phyloP scores from a whole-genome alignment of 2,113 vertebrate genomes.

The Dendropsophus ebraccatus region DNA sequence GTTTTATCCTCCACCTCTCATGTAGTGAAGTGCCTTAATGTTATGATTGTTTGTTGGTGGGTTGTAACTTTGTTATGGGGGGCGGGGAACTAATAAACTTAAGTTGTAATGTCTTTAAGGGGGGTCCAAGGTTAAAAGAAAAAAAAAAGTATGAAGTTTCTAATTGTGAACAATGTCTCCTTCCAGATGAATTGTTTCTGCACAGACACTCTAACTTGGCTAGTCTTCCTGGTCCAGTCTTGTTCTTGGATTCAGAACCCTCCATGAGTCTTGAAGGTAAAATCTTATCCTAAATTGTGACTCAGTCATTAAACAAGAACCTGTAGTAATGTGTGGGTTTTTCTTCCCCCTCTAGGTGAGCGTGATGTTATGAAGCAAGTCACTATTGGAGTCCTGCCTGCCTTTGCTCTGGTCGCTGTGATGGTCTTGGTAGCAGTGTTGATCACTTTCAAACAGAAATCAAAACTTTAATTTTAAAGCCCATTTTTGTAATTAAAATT shows the following conservation, averaged over 20 bases:
- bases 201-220: slow-evolving; percentile 41
- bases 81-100: too few relatives aligned
- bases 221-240: slow-evolving; percentile 70
- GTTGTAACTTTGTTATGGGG: too few relatives aligned
- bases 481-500: neutral
- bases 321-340: too few relatives aligned
- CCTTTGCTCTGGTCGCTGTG: slow-evolving; percentile 31
- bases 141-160: too few relatives aligned
- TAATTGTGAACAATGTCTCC: too few relatives aligned
- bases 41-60: too few relatives aligned
- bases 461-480: neutral
- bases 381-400: slow-evolving; percentile 34
- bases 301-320: neutral
- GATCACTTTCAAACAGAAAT: neutral
- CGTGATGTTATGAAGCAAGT: neutral
- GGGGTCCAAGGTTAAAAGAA: too few relatives aligned
- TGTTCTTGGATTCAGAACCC: slow-evolving; percentile 57
- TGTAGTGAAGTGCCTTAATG: too few relatives aligned
- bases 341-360: slow-evolving; percentile 13
- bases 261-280: neutral
- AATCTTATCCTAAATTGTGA: neutral
- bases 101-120: too few relatives aligned
- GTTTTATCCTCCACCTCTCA: too few relatives aligned
- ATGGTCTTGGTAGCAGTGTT: neutral
- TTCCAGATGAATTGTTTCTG: slow-evolving; percentile 46